Evolutionary conservation across 1,140 invertebrate species (phyloP).

Genomic region (Zaprionus gabonicus): DNA sequence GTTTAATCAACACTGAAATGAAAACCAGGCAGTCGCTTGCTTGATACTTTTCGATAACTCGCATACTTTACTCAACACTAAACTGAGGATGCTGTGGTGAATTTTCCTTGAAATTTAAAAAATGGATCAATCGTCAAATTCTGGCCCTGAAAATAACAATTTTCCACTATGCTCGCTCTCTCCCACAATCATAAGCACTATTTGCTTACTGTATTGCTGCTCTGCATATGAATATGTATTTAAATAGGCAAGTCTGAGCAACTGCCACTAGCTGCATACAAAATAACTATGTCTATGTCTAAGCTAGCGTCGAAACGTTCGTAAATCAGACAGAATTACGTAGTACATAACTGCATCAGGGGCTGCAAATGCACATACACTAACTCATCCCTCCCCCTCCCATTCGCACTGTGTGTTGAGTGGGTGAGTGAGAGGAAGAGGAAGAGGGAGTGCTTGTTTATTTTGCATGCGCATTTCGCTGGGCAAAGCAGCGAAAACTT

Average conservation of each 20-base stretch:
- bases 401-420: background rate
- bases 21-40: background rate
- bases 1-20: background rate
- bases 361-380: conserved; percentile 11
- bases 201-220: background rate
- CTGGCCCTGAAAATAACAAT: background rate
- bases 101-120: background rate
- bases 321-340: conserved; percentile 68
- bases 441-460: conserved; percentile 50
- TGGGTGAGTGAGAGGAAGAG: background rate
- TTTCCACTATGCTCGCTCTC: background rate
- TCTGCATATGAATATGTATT: conserved; percentile 42
- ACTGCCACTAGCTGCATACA: conserved; percentile 11
- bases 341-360: conserved; percentile 22
- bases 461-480: conserved; percentile 68
- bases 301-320: conserved; percentile 61
- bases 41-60: background rate
- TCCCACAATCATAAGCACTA: background rate
- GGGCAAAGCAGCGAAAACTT: conserved; percentile 66
- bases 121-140: too few species aligned
- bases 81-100: background rate
- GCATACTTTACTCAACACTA: background rate
- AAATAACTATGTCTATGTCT: conserved; percentile 32
- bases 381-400: background rate
- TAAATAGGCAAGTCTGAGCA: conserved; percentile 56